Evolutionary conservation across 2,113 vertebrate species (phyloP), one percentile per base, ranked within the genome.

Genomic region (Emydocephalus ijimae): DNA sequence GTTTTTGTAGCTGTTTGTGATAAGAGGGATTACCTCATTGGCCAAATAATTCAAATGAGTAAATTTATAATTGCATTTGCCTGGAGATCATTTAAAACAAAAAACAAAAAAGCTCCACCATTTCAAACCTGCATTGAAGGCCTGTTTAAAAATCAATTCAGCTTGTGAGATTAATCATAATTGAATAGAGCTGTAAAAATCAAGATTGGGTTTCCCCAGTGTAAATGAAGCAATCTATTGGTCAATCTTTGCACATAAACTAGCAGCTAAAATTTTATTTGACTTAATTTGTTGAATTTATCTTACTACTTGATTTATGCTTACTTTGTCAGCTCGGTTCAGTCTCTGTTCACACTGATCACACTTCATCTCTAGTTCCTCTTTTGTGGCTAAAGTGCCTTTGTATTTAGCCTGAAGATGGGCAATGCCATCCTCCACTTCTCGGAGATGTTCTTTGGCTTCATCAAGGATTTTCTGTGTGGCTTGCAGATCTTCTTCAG

Each of bases 311-410:
- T 7, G 88, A 18, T 5, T 85, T 57, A 48, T 48, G 54, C 21
- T 54, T 64, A 99, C 99, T 98, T 97, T 98, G 94, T 98, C 97
- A 0, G 99, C 98, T 0, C 97, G 97, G 93, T 97, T 54, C 85
- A 99, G 90, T 85, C 98, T 98, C 93, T 97, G 95, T 95, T 98
- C 97, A 64, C 98, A 99, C 95, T 97, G 98, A 48, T 98, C 97
- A 48, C 98, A 98, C 94, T 99, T 99, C 92, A 96, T 95, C 91
- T 99, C 98, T 90, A 99, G 86, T 69, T 99, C 98, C 0, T 98
- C 98, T 93, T 98, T 99, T 95, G 98, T 99, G 94, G 98, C 88
- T n/a, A 98, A 26, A 91, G 98, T 99, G 59, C 95, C 96, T 26
- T 96, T 94, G n/a, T 99, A 99, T 95, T 98, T 99, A 94, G 96